A percentile compares a stretch with the other conserved stretches of the same genome.
Conservation (phyloP, 1,140 invertebrate genomes). For the Drepana arcuata region DNA sequence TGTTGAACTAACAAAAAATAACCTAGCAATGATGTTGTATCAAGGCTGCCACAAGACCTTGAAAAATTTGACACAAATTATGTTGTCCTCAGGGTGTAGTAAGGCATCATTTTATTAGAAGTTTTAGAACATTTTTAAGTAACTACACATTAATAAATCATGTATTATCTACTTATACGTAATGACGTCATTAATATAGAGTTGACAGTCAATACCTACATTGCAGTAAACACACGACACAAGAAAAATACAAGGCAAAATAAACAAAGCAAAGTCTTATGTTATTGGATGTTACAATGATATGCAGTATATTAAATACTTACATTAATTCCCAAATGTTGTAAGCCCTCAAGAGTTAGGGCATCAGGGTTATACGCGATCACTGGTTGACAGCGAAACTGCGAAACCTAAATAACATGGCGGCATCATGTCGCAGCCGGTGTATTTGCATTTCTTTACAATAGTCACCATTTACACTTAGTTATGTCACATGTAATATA, state of each 20-base stretch:
- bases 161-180: conserved; percentile 17
- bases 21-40: conserved; percentile 20
- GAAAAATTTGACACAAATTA: conserved; percentile 1
- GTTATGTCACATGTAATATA: conserved; percentile 23
- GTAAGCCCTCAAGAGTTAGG: neutral
- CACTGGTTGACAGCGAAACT: conserved; percentile 61
- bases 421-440: conserved; percentile 66
- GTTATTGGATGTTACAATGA: no score
- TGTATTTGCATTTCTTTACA: conserved; percentile 35
- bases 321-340: no score
- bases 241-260: conserved; percentile 4
- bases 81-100: no score
- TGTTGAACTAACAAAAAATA: conserved; percentile 22
- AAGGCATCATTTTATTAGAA: no score
- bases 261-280: no score
- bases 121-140: no score
- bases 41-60: conserved; percentile 21
- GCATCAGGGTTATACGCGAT: conserved; percentile 42
- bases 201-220: conserved; percentile 67
- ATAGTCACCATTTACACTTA: conserved; percentile 18
- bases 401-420: conserved; percentile 60
- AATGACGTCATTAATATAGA: conserved; percentile 41
- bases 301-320: no score
- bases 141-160: no score
- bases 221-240: conserved; percentile 58